Evolutionary conservation across 1,140 invertebrate species (phyloP).

Genomic region (Orussus abietinus): DNA sequence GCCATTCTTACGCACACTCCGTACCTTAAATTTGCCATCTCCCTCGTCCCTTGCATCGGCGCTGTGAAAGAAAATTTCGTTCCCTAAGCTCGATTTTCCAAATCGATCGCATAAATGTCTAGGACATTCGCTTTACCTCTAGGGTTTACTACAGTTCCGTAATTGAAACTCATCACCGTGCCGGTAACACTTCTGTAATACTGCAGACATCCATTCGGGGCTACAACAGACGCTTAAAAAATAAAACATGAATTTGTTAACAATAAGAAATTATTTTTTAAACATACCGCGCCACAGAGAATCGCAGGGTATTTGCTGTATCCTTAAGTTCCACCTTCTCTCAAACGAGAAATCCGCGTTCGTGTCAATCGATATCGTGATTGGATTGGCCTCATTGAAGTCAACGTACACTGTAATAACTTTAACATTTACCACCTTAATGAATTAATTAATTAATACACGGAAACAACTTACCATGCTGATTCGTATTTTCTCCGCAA

Average conservation of each 20-base stretch:
- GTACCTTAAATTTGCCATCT: conserved; percentile 72
- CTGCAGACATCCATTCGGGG: conserved; percentile 75
- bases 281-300: conserved; percentile 59
- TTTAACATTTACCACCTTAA: conserved; percentile 7
- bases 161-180: conserved; percentile 74
- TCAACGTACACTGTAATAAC: conserved; percentile 64
- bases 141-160: conserved; percentile 58
- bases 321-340: conserved; percentile 72
- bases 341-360: conserved; percentile 57
- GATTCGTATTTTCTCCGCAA: conserved; percentile 77
- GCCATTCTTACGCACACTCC: conserved; percentile 69
- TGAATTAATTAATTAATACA: conserved; percentile 11
- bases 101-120: too few relatives aligned
- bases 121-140: conserved; percentile 25
- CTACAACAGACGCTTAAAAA: conserved; percentile 44
- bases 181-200: conserved; percentile 65
- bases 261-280: conserved; percentile 6
- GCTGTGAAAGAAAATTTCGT: conserved; percentile 11
- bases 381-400: conserved; percentile 65
- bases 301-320: conserved; percentile 70
- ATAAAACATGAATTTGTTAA: conserved; percentile 11
- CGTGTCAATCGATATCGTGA: conserved; percentile 66
- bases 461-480: conserved; percentile 59
- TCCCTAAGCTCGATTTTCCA: background rate
- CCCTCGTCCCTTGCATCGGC: conserved; percentile 58